Percentiles rank a stretch among this genome's conserved stretches.
Evolutionary conservation across 1,140 invertebrate species (phyloP).

Genomic region (Lasioglossum albipes): DNA sequence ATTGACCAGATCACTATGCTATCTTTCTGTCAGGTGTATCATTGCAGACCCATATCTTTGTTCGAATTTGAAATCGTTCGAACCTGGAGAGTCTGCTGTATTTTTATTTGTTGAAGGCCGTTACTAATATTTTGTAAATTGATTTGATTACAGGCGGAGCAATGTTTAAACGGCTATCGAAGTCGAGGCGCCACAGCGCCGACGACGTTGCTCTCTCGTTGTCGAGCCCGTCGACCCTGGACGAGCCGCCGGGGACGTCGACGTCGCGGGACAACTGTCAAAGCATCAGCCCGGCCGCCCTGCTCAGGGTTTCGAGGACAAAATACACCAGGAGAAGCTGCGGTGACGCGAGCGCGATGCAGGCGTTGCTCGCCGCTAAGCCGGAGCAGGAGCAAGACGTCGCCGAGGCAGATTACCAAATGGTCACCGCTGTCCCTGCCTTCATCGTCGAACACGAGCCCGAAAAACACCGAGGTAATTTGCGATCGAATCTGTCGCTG

Average conservation of each 20-base stretch:
- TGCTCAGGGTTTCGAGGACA: constrained; percentile 69
- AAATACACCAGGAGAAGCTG: constrained; percentile 76
- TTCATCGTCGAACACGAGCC: constrained; percentile 81
- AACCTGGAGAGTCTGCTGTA: no score
- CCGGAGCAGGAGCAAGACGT: constrained; percentile 66
- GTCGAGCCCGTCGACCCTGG: constrained; percentile 59
- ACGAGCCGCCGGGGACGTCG: constrained; percentile 65
- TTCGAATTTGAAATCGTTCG: no score
- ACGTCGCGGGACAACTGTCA: constrained; percentile 62
- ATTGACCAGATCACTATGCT: no score
- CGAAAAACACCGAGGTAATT: constrained; percentile 74
- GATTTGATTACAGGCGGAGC: constrained; percentile 31
- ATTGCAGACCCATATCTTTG: no score
- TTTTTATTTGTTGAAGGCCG: no score
- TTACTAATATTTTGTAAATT: no score
- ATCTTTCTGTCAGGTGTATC: no score
- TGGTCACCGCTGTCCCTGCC: constrained; percentile 81
- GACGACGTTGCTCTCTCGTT: constrained; percentile 70
- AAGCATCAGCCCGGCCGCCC: constrained; percentile 59
- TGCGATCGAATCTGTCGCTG: constrained; percentile 4
- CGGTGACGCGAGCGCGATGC: constrained; percentile 70
- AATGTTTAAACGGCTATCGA: constrained; percentile 78
- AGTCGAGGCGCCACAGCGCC: constrained; percentile 76
- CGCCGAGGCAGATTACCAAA: constrained; percentile 78
- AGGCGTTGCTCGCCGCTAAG: constrained; percentile 62